phyloP scores from a whole-genome alignment of 2,888 invertebrate genomes.

The Criorhina ranunculi region DNA sequence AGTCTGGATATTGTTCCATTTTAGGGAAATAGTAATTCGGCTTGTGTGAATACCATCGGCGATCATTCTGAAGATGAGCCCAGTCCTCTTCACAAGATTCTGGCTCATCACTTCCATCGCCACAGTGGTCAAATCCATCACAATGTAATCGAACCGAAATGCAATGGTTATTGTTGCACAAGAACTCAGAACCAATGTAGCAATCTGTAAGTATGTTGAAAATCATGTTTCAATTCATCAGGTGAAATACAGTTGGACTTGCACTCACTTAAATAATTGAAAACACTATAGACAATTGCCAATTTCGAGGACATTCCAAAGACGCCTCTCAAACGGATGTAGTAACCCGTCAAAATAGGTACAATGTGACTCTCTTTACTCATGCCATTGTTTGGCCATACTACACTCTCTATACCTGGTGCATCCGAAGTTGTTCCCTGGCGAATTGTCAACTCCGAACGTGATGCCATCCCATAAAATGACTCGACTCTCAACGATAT shows the following conservation, averaged over 20 bases:
- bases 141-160: slow-evolving; percentile 88
- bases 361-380: slow-evolving; percentile 87
- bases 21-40: slow-evolving; percentile 91
- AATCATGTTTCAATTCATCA: not conserved
- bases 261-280: slow-evolving; percentile 88
- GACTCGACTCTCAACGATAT: slow-evolving; percentile 87
- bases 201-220: slow-evolving; percentile 85
- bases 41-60: slow-evolving; percentile 88
- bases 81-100: slow-evolving; percentile 87
- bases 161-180: slow-evolving; percentile 90
- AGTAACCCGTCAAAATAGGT: slow-evolving; percentile 88
- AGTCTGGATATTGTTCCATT: slow-evolving; percentile 87
- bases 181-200: slow-evolving; percentile 88
- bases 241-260: not conserved
- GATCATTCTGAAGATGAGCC: slow-evolving; percentile 85
- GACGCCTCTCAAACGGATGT: slow-evolving; percentile 88
- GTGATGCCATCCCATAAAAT: slow-evolving; percentile 87
- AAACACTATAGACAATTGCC: slow-evolving; percentile 89
- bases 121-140: slow-evolving; percentile 91
- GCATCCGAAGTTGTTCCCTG: slow-evolving; percentile 89
- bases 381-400: slow-evolving; percentile 85
- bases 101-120: slow-evolving; percentile 89
- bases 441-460: slow-evolving; percentile 87
- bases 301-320: slow-evolving; percentile 88
- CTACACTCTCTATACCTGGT: slow-evolving; percentile 86